These are phyloP conservation scores for Lasiommata megera DNA, from an alignment of 2,888 invertebrate genomes.

Conservation along the genomic window DNA sequence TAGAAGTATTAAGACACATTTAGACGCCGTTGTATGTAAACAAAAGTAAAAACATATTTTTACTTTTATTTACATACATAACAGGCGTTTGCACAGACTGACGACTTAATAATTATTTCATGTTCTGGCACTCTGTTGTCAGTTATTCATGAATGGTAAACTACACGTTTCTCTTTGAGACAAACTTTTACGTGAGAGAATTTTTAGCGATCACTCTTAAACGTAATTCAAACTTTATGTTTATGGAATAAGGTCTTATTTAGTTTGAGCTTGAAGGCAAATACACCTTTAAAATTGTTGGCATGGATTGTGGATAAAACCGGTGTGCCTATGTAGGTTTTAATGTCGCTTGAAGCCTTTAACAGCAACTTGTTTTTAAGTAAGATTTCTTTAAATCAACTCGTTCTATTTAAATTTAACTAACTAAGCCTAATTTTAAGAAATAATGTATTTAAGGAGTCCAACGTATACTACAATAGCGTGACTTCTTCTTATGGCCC, in stretches of 20 bases:
- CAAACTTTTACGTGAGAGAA: conserved; percentile 6
- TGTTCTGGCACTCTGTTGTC: not conserved
- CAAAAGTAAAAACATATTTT: no score
- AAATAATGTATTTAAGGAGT: no score
- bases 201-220: not conserved
- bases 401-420: not conserved
- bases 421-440: no score
- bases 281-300: not conserved
- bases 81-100: no score
- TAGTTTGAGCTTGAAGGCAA: not conserved
- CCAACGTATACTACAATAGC: no score
- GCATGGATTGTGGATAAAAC: conserved; percentile 6
- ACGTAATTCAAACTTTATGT: not conserved
- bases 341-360: not conserved
- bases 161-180: conserved; percentile 2
- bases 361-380: not conserved
- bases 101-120: no score
- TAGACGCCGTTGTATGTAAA: no score
- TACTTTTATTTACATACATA: no score
- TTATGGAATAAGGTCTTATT: not conserved
- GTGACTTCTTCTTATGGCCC: no score
- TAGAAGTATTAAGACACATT: no score
- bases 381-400: not conserved
- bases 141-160: not conserved
- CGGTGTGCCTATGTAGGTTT: not conserved